A percentile compares a stretch with the other conserved stretches of the same genome.
Conservation (phyloP, 2,797 vertebrate genomes). For the Myotis daubentonii region DNA sequence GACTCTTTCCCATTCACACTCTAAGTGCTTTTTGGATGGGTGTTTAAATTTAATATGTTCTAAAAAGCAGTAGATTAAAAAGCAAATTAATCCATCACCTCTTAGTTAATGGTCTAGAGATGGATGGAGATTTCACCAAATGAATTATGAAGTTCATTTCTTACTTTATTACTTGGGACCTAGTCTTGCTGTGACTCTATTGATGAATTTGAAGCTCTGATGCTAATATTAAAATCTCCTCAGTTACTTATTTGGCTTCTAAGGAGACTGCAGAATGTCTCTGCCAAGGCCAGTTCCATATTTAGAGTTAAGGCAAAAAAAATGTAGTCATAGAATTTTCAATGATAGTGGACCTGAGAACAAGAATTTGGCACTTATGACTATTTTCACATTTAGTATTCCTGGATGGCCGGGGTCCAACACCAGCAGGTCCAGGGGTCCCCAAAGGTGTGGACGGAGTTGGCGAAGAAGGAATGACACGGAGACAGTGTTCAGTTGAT, state of each 20-base stretch:
- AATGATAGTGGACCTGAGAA: not conserved
- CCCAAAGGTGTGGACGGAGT: too few relatives aligned
- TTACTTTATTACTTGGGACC: slow-evolving; percentile 8
- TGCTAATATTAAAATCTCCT: not conserved
- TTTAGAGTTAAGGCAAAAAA: slow-evolving; percentile 3
- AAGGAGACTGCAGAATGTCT: not conserved
- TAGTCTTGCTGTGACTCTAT: not conserved
- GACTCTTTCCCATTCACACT: not conserved
- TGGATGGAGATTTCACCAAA: not conserved
- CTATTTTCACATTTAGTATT: not conserved
- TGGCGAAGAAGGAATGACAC: too few relatives aligned
- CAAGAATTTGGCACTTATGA: slow-evolving; percentile 16
- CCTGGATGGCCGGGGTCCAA: too few relatives aligned
- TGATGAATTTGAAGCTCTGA: slow-evolving; percentile 24
- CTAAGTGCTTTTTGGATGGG: not conserved
- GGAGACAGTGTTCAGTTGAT: too few relatives aligned
- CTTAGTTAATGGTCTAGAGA: not conserved
- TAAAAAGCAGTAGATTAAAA: not conserved
- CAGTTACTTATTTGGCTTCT: slow-evolving; percentile 8
- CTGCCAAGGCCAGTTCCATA: not conserved
- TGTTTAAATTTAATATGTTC: slow-evolving; percentile 14
- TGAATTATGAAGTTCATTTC: not conserved
- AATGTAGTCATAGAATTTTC: not conserved
- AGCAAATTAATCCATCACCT: not conserved
- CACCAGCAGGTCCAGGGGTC: too few relatives aligned